phyloP scores from a whole-genome alignment of 1,140 invertebrate species.

The Trigoniulus corallinus region DNA sequence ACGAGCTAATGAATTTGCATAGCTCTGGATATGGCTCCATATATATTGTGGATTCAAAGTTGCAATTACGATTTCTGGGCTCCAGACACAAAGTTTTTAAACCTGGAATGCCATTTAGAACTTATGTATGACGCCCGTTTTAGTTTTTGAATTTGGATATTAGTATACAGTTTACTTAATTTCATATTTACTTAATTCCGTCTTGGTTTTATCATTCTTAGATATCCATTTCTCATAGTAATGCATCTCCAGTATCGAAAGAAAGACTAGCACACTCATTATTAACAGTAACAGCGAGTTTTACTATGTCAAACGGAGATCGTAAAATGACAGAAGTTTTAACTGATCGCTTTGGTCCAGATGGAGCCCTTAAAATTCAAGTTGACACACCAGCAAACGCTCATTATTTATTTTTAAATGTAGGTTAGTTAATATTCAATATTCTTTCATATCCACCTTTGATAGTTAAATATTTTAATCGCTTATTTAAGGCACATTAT shows the following conservation, averaged over 20 bases:
- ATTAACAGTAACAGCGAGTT: too few relatives aligned
- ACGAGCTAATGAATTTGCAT: constrained; percentile 20
- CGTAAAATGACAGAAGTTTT: constrained; percentile 15
- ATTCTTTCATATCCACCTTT: neutral
- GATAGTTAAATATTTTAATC: constrained; percentile 1
- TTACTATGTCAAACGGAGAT: too few relatives aligned
- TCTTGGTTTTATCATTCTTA: too few relatives aligned
- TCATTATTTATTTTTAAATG: neutral
- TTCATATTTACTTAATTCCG: too few relatives aligned
- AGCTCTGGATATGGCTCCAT: constrained; percentile 10
- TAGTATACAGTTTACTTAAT: too few relatives aligned
- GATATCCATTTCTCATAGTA: constrained; percentile 21
- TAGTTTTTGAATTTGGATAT: too few relatives aligned
- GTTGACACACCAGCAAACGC: neutral
- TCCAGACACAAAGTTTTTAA: constrained; percentile 34
- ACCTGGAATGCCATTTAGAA: constrained; percentile 33
- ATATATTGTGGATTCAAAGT: constrained; percentile 28
- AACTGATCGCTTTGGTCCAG: neutral
- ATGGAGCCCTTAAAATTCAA: neutral
- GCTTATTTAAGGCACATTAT: constrained; percentile 19
- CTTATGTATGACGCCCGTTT: too few relatives aligned
- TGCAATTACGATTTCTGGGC: constrained; percentile 35
- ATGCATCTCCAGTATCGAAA: constrained; percentile 18
- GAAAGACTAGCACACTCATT: constrained; percentile 18
- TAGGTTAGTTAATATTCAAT: neutral